Evolutionary conservation across 2,888 invertebrate species (phyloP).

Genomic region (Cheilosia urbana): DNA sequence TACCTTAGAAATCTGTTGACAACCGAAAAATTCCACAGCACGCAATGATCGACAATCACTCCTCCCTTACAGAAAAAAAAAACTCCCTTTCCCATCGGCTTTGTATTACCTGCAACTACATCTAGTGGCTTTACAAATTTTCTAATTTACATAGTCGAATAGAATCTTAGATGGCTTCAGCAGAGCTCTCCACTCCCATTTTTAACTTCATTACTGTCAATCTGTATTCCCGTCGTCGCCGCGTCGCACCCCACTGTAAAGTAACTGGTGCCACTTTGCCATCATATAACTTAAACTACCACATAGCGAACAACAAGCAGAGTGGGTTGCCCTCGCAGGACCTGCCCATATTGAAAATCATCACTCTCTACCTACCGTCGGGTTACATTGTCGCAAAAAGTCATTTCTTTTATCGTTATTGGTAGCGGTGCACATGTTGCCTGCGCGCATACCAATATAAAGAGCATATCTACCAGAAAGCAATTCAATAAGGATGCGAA

Average conservation of each 20-base stretch:
- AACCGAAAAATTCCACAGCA: too few species aligned
- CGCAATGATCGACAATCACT: too few species aligned
- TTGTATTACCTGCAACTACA: conserved; percentile 1
- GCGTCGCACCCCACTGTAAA: background rate
- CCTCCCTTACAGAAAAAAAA: background rate
- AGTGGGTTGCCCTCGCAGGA: conserved; percentile 1
- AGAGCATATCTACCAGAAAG: conserved; percentile 38
- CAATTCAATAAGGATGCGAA: conserved; percentile 66
- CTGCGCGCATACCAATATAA: conserved; percentile 36
- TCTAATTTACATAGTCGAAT: conserved; percentile 8
- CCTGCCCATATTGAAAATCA: conserved; percentile 49
- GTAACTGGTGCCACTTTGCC: background rate
- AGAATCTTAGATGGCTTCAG: background rate
- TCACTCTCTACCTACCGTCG: conserved; percentile 29
- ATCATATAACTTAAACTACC: conserved; percentile 13
- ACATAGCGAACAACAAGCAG: background rate
- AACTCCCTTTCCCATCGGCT: background rate
- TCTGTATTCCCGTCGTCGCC: background rate
- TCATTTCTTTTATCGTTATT: conserved; percentile 71
- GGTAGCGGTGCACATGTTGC: conserved; percentile 67
- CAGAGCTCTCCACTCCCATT: too few species aligned
- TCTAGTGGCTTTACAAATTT: conserved; percentile 4
- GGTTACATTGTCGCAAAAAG: conserved; percentile 63
- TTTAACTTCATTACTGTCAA: conserved; percentile 10
- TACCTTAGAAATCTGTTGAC: too few species aligned